These are phyloP conservation scores for Pseudotriccus pelzelni DNA, from an alignment of 2,797 vertebrate species.

Conservation along the genomic window DNA sequence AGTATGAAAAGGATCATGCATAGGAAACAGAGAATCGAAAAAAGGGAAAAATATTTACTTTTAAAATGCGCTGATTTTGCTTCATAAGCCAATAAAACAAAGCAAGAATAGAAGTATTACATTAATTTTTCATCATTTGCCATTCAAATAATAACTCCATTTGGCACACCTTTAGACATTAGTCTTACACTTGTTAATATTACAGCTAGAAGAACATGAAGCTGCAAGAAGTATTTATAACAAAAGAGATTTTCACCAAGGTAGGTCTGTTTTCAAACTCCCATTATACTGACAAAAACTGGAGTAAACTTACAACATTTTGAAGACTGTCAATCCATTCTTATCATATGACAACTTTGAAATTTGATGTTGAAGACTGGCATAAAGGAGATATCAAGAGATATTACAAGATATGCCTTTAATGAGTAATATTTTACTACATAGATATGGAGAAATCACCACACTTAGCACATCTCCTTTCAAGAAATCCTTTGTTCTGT, in stretches of 20 bases:
- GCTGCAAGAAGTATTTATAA: not conserved
- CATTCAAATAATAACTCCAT: not conserved
- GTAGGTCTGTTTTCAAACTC: not conserved
- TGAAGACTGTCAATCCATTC: not conserved
- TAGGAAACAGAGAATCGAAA: not conserved
- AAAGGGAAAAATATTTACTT: not conserved
- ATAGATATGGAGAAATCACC: not conserved
- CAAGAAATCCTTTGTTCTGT: not conserved
- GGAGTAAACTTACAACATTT: not conserved
- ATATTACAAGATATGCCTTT: not conserved
- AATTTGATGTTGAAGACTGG: not conserved
- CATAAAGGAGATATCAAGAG: not conserved
- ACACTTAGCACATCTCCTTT: not conserved
- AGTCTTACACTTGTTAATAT: not conserved
- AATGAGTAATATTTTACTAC: not conserved
- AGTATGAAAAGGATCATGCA: not conserved
- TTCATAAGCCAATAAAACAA: not conserved
- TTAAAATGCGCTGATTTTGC: not conserved
- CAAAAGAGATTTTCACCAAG: not conserved
- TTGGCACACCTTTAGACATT: conserved; percentile 1
- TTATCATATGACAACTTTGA: not conserved
- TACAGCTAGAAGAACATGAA: not conserved
- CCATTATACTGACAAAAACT: not conserved
- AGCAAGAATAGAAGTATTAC: not conserved
- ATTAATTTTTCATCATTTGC: not conserved